Conservation (phyloP, 2,113 vertebrate species). For the Oncorhynchus mykiss region DNA sequence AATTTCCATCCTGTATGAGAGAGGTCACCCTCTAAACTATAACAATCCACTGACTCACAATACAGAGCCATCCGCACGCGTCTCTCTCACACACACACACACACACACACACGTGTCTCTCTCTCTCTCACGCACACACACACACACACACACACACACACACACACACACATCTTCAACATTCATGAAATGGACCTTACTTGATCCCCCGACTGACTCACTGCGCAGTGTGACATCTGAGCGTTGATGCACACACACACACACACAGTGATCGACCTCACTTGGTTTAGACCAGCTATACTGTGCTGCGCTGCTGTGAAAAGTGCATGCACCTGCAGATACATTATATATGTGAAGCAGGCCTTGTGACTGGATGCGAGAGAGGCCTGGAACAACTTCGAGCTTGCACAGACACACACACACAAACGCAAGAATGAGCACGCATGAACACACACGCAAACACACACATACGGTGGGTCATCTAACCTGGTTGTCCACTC, state of each 20-base stretch:
- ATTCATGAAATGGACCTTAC: constrained; percentile 11
- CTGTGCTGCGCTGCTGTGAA: neutral
- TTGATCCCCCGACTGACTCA: neutral
- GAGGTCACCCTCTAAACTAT: constrained; percentile 17
- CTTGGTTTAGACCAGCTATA: neutral
- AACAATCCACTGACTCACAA: constrained; percentile 25
- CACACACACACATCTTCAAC: constrained; percentile 14
- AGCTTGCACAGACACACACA: constrained; percentile 15
- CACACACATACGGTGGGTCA: neutral
- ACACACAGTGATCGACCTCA: too few relatives aligned
- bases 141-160: neutral
- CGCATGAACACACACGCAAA: constrained; percentile 7
- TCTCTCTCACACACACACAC: neutral
- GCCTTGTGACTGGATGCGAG: constrained; percentile 19
- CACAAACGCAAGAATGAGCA: constrained; percentile 2
- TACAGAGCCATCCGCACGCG: too few relatives aligned
- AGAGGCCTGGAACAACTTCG: constrained; percentile 5
- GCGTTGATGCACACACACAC: constrained; percentile 7
- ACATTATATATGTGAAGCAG: constrained; percentile 37
- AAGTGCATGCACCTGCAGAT: constrained; percentile 18
- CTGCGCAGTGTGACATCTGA: constrained; percentile 32
- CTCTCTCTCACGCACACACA: constrained; percentile 5
- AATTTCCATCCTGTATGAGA: constrained; percentile 1
- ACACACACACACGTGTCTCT: neutral
- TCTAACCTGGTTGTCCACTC: constrained; percentile 85